Percentiles rank a stretch among this genome's conserved stretches.
phyloP scores from a whole-genome alignment of 2,113 vertebrate genomes.

The Erythrolamprus reginae region DNA sequence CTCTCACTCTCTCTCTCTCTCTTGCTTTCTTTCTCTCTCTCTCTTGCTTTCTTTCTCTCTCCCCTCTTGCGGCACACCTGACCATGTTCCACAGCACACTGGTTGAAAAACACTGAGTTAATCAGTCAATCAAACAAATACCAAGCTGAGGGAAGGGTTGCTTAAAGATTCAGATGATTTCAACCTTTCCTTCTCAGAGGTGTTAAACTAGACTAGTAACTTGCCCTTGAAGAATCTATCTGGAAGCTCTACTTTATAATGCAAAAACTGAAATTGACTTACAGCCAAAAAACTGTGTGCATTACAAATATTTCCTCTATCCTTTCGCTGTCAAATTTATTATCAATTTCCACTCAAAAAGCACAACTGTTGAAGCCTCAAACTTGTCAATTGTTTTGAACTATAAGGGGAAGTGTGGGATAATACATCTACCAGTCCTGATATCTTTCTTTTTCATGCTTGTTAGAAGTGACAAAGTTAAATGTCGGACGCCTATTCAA shows the following conservation, averaged over 20 bases:
- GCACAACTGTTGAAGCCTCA: not conserved
- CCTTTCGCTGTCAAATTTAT: not conserved
- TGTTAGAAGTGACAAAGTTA: not conserved
- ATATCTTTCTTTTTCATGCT: rapidly evolving
- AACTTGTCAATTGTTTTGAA: not conserved
- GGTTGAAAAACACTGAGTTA: too few species aligned
- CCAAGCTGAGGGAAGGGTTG: not conserved
- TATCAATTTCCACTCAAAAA: not conserved
- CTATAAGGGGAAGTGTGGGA: not conserved
- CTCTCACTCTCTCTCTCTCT: too few species aligned
- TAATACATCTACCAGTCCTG: not conserved
- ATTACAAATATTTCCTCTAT: not conserved
- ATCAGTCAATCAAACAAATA: not conserved
- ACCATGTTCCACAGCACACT: too few species aligned
- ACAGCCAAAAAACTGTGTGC: not conserved
- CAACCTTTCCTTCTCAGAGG: not conserved
- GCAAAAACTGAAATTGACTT: not conserved
- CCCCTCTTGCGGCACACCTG: too few species aligned
- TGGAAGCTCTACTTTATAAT: not conserved
- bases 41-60: too few species aligned
- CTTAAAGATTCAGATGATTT: not conserved
- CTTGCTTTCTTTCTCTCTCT: too few species aligned
- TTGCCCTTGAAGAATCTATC: not conserved
- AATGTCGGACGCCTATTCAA: conserved; percentile 14
- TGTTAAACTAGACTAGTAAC: not conserved